Conservation (phyloP, 2,888 invertebrate species). For the Melanostoma mellinum region DNA sequence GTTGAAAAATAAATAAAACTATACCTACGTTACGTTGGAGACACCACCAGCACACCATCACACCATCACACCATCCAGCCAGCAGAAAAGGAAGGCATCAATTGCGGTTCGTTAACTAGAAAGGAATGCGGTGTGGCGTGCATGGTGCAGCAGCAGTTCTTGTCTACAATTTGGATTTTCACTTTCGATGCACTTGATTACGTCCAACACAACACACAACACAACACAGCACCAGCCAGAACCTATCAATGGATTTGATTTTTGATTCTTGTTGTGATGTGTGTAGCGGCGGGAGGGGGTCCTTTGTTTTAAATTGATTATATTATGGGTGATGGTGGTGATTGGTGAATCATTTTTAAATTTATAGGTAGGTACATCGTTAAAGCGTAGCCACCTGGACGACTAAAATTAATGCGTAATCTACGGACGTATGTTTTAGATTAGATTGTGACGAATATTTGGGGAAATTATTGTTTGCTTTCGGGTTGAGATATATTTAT, state of each 20-base stretch:
- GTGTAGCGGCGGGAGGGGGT: neutral
- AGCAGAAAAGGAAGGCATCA: constrained; percentile 48
- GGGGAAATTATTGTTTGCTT: constrained; percentile 12
- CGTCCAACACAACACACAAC: constrained; percentile 28
- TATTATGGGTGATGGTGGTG: neutral
- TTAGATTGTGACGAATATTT: constrained; percentile 45
- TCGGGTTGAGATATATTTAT: neutral
- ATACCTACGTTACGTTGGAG: constrained; percentile 10
- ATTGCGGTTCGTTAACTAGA: constrained; percentile 65
- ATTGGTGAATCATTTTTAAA: constrained; percentile 51
- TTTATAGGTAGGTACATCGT: too few relatives aligned
- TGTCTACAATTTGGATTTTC: constrained; percentile 65
- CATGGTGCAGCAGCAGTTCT: constrained; percentile 42
- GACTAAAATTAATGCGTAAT: constrained; percentile 21
- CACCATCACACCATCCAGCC: neutral
- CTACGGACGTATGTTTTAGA: constrained; percentile 1
- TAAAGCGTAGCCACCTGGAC: constrained; percentile 40
- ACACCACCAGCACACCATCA: neutral
- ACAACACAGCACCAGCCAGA: constrained; percentile 19
- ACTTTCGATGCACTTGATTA: constrained; percentile 73
- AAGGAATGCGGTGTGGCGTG: constrained; percentile 53
- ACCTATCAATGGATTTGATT: constrained; percentile 45
- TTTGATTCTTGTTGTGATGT: constrained; percentile 19
- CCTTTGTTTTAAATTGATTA: constrained; percentile 41
- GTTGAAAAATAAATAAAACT: constrained; percentile 12